Base-by-base conservation (phyloP, 2,888 invertebrate species). In the Buathra laborator region DNA sequence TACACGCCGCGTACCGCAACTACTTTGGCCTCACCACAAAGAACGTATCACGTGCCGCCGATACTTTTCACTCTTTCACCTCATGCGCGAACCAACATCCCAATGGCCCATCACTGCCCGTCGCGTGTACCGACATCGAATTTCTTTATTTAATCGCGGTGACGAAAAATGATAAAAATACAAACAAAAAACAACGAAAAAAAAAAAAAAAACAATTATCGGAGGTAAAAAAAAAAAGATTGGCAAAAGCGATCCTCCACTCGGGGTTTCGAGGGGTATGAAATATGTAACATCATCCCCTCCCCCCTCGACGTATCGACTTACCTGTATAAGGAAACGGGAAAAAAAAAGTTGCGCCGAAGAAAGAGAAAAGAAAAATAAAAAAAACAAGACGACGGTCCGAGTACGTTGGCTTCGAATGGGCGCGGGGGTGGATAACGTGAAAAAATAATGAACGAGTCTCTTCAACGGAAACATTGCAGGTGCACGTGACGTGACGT, bases 1-100 rank as follows among this genome's bases (percentile, higher is more conserved):
- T 93, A 93, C 81, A 89, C 90, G 86, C 29, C 86, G 88, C 92
- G 89, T 90, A 91, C 91, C 90, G 83, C 88, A 88, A 89, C 92
- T 91, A 83, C 91, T 90, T 87, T 90, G 92, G 90, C 92, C 86
- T 72, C 48, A 43, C 81, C 72, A 83, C 83, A 84, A 87, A 84
- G 86, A 88, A 84, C 87, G 86, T 81, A 82, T 91, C 91, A 90
- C 92, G 90, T 91, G 91, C 90, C 88, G 37, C 24, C 89, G 86
- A 90, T 88, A 89, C 89, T 90, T 90, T 90, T 90, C 89, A 88
- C 89, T 87, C 89, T 90, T 90, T 86, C 88, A 79, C 74, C 86
- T 84, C 83, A 83, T 84, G 84, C 9, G 14, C 46, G 56, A 5
- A 48, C 59, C 66, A 48, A 77, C 24, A 24, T 59, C 46, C 14